phyloP scores from a whole-genome alignment of 2,113 vertebrate species.

The Puntigrus tetrazona region DNA sequence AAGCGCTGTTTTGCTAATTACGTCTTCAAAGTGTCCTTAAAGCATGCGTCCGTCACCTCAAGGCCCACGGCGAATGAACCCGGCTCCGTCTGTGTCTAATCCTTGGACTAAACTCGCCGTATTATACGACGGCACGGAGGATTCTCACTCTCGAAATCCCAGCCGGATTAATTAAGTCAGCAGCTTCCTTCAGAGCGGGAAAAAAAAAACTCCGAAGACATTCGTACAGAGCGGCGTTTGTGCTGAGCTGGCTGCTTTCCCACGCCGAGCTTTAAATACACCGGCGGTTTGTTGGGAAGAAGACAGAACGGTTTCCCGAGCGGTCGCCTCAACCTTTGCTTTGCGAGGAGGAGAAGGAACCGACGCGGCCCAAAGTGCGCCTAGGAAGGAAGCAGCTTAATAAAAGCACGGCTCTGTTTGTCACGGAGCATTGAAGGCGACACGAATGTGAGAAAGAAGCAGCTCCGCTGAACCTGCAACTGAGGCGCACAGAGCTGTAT shows the following conservation, averaged over 20 bases:
- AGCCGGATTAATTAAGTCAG: slow-evolving; percentile 30
- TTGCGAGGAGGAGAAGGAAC: not conserved
- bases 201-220: slow-evolving; percentile 21
- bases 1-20: not conserved
- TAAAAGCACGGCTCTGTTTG: not conserved
- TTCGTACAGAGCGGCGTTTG: slow-evolving; percentile 34
- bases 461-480: not conserved
- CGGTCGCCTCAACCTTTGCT: not conserved
- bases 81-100: not conserved
- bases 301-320: not conserved
- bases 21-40: not conserved
- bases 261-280: slow-evolving; percentile 30
- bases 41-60: not conserved
- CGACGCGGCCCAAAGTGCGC: not conserved
- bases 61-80: not conserved
- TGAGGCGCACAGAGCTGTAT: not conserved
- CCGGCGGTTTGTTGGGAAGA: not conserved
- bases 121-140: not conserved
- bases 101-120: not conserved
- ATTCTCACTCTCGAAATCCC: slow-evolving; percentile 21
- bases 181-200: slow-evolving; percentile 17
- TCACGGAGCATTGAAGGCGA: not conserved
- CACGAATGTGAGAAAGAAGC: not conserved
- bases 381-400: not conserved
- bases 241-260: slow-evolving; percentile 44